Base-by-base conservation (phyloP, 2,797 vertebrate species). In the Petrocephalus sullivani region DNA sequence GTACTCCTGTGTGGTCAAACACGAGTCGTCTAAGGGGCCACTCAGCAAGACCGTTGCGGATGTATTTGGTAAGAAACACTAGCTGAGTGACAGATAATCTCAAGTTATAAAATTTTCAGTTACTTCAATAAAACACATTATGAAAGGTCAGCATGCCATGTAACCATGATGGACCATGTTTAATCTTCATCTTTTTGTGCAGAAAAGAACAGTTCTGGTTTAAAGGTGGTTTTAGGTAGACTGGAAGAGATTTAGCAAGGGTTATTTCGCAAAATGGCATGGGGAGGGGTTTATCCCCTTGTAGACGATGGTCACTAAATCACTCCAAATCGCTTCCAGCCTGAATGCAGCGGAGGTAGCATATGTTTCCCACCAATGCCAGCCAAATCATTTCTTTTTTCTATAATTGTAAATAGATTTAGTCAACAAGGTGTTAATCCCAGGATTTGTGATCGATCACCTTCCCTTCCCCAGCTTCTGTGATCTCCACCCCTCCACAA, bases 1-100 rank as follows among this genome's bases (percentile, higher is more conserved):
- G 0, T 95, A 93, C 86, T 90, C 93, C 16, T 96, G 95, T 90
- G 87, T 91, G 71, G 95, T 94, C 82, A 90, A 1, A 85, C 95
- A 96, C 0, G 93, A 95, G 87, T 95, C 95, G 0, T 94, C 92
- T 12, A 5, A 89, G 86, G 78, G 0, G 0, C 92, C 90, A 28
- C 21, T 92, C 86, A 14, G 14, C 9, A 78, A 16, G 46, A 90
- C 82, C 0, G 85, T 93, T 37, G 28, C 1, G 10, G 23, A 33
- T 67, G 10, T 67, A 67, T 67, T 33, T 67, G 28, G 28, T 67
- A 67, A 67, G 64, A 12, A 28, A 3, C 21, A 10, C 9, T 23
- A 46, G n/a, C 46, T 46, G 78, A 83, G 4, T 83, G 8, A n/a
- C 21, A 51, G 19, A 83, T 28, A n/a, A 81, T 82, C 51, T 51